Base-by-base conservation (phyloP, 2,113 vertebrate species). In the Patagioenas fasciata region DNA sequence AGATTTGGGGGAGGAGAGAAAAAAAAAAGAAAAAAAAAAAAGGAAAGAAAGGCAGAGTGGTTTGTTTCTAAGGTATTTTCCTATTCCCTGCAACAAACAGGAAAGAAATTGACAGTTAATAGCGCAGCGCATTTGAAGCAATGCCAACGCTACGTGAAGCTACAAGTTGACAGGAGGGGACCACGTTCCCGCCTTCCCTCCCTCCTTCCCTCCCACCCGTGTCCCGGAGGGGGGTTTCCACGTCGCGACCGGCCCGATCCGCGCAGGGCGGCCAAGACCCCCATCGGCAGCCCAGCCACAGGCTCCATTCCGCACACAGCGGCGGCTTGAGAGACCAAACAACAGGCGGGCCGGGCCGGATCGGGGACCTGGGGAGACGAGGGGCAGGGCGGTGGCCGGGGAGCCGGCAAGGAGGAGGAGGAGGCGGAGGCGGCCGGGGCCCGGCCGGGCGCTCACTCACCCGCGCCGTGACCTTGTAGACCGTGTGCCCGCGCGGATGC, bases 391-490 rank as follows among this genome's bases (percentile, higher is more conserved):
- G 44, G 84, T 28, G 17, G 13, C 29, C 65, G 32, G 32, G 32
- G 65, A 80, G 48, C 80, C 80, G 36, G 53, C 65, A 44, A 11
- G 15, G 79, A 82, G 53, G 14, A n/a, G 50, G 16, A 44, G 53
- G 14, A 47, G 44, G 44, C 44, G 44, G 44, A 47, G 44, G 44
- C 44, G 44, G 16, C 32, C 48, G 34, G 18, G 11, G 19, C 42
- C 47, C 19, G 21, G n/a, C 26, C 82, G 20, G 51, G 65, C 50
- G 32, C 36, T 21, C 57, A 98, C 99, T 99, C 97, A 93, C 99
- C 98, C 99, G 98, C 57, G 99, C 99, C 62, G 99, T 99, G 94
- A 99, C 99, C 98, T 99, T 99, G 97, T 99, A 99, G 69, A 99
- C 98, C 26, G 99, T 99, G 88, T 99, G 98, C 38, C 99, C 99